Percentiles rank a stretch among this genome's conserved stretches.
Evolutionary conservation across 2,797 vertebrate species (phyloP).

Genomic region (Diplodus sargus): DNA sequence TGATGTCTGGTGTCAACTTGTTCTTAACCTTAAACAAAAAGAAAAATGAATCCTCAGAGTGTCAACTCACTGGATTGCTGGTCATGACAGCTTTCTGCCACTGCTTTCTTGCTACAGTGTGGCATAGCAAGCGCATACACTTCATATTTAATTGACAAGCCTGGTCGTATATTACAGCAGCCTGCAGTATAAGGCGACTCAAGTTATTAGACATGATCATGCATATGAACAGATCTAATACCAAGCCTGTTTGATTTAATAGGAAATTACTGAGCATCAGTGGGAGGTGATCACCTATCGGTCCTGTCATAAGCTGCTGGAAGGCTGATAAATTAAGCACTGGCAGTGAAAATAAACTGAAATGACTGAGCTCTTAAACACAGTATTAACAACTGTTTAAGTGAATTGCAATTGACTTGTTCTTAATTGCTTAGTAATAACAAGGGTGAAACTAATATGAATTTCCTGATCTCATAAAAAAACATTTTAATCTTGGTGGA

Average conservation of each 20-base stretch:
- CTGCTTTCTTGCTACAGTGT: not conserved
- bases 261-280: constrained; percentile 41
- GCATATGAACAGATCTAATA: constrained; percentile 17
- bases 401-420: not conserved
- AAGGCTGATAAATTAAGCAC: constrained; percentile 31
- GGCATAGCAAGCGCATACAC: constrained; percentile 2
- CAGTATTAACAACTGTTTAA: constrained; percentile 13
- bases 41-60: constrained; percentile 10
- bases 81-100: not conserved
- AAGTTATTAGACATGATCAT: constrained; percentile 41
- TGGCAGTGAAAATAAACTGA: constrained; percentile 38
- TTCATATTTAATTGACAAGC: constrained; percentile 35
- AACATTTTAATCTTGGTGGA: constrained; percentile 1
- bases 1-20: constrained; percentile 64
- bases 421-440: constrained; percentile 21
- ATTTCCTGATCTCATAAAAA: constrained; percentile 3
- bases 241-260: constrained; percentile 34
- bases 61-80: constrained; percentile 27
- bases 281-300: constrained; percentile 15
- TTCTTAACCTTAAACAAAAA: constrained; percentile 42
- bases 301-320: constrained; percentile 19
- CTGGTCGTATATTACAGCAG: constrained; percentile 22
- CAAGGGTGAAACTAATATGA: not conserved
- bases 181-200: constrained; percentile 25
- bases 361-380: constrained; percentile 30